Evolutionary conservation across 2,797 vertebrate genomes (phyloP), one percentile per base, ranked within the genome.

Genomic region (Diceros bicornis): DNA sequence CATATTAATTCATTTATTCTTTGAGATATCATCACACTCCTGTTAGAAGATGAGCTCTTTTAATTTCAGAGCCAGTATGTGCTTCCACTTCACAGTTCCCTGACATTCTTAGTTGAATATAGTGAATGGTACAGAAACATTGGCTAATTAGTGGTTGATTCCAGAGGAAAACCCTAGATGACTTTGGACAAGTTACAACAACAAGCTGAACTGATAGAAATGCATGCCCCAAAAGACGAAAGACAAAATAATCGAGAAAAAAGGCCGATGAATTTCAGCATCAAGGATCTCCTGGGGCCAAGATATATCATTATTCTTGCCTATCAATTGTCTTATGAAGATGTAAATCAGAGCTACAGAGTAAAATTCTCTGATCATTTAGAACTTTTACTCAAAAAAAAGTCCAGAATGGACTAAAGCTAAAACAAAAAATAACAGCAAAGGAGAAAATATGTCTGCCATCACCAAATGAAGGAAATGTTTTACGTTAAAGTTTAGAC

Each of bases 131-230:
- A 92, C 52, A 95, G 89, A 95, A 93, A 94, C 89, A 72, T 86
- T 52, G n/a, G 37, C 89, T 97, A 96, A 97, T 97, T 96, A 95
- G 89, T 81, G 57, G 50, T 79, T 96, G 93, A 96, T 77, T 92
- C 55, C 64, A 93, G 92, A 72, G 23, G 75, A 47, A 87, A 89
- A 72, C 8, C 61, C n/a, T 85, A 81, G 74, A 91, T 34, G 62
- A 96, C 41, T 89, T 78, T 71, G 62, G 37, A 85, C 79, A 79
- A 95, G 74, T 89, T 74, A 96, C 27, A 87, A 21, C 27, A 85
- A 72, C 75, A 94, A 91, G 32, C 17, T 72, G 78, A 93, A 71
- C 0, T 93, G 50, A 94, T 91, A 81, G 89, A 95, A 96, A 85
- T 9, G 7, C 16, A 64, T 82, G 55, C 13, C 21, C 57, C n/a